These are phyloP conservation scores for Norana najaformis DNA, from an alignment of 2,888 invertebrate species.

Conservation along the genomic window DNA sequence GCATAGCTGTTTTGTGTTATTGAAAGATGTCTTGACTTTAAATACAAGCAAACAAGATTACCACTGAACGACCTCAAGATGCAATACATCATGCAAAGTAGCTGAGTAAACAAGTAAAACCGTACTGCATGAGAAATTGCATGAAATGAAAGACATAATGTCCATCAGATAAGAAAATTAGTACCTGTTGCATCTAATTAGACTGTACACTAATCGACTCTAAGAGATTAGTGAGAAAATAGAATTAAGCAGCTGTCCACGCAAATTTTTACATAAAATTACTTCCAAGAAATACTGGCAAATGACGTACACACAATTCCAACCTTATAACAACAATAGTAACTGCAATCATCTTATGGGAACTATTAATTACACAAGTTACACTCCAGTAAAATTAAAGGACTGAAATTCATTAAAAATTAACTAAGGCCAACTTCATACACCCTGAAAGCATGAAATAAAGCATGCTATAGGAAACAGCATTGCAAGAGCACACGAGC, in stretches of 20 bases:
- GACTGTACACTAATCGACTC: neutral
- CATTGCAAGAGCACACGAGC: neutral
- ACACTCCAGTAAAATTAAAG: neutral
- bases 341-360: neutral
- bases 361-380: neutral
- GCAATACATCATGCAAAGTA: neutral
- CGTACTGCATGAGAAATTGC: neutral
- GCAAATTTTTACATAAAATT: neutral
- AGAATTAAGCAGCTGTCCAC: neutral
- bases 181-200: neutral
- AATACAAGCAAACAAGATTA: neutral
- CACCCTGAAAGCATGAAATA: neutral
- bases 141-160: neutral
- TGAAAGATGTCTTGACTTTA: neutral
- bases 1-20: neutral
- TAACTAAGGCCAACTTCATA: neutral
- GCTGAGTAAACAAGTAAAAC: neutral
- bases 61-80: neutral
- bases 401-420: neutral
- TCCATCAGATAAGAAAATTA: neutral
- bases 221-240: neutral
- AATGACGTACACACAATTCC: slow-evolving; percentile 5
- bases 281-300: neutral
- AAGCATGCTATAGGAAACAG: neutral
- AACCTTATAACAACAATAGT: neutral